Percentiles rank a stretch among this genome's conserved stretches.
Evolutionary conservation across 2,113 vertebrate genomes (phyloP).

Genomic region (Alligator sinensis): DNA sequence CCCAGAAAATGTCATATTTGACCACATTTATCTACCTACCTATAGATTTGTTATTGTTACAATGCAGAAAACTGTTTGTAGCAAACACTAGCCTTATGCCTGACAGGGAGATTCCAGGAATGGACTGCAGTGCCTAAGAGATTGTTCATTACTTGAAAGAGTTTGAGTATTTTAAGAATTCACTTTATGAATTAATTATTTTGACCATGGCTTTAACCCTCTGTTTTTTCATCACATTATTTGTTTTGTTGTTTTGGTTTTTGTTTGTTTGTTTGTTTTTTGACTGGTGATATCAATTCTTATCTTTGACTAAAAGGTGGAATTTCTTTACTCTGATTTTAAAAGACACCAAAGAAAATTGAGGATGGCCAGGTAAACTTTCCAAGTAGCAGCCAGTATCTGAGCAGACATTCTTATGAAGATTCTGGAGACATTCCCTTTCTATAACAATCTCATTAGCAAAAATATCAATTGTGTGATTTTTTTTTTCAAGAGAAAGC

Average conservation of each 20-base stretch:
- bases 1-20: not conserved
- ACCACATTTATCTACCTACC: not conserved
- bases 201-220: not conserved
- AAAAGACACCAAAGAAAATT: not conserved
- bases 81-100: not conserved
- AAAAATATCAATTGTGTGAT: not conserved
- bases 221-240: not conserved
- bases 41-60: not conserved
- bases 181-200: no score
- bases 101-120: no score
- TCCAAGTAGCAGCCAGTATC: no score
- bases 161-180: no score
- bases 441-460: fast-evolving
- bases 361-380: not conserved
- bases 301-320: not conserved
- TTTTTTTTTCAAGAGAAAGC: not conserved
- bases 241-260: no score
- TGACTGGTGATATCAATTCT: not conserved
- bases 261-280: not conserved
- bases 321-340: not conserved
- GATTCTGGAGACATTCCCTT: not conserved
- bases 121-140: not conserved
- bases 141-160: not conserved
- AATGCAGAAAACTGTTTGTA: not conserved
- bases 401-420: not conserved